A percentile compares a stretch with the other conserved stretches of the same genome.
Evolutionary conservation across 1,140 invertebrate species (phyloP).

Genomic region (Meloidogyne hapla): DNA sequence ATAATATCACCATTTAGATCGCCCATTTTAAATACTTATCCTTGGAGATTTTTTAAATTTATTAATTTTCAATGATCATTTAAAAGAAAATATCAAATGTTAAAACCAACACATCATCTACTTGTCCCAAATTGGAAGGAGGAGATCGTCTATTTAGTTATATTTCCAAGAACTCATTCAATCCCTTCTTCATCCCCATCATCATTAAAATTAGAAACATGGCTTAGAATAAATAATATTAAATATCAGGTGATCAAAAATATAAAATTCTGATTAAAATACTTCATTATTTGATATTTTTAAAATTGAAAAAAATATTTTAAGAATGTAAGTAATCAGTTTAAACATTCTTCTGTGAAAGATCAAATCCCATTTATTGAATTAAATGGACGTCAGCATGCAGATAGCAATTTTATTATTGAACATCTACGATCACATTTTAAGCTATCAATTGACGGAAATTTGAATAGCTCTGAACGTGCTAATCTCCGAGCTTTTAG

Average conservation of each 20-base stretch:
- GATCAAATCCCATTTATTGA: conserved; percentile 83
- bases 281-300: not conserved
- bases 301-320: conserved; percentile 10
- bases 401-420: conserved; percentile 83
- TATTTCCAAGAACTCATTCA: conserved; percentile 79
- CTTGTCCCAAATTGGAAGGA: conserved; percentile 76
- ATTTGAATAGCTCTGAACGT: conserved; percentile 73
- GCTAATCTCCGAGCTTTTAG: conserved; percentile 84
- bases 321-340: conserved; percentile 55
- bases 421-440: conserved; percentile 76
- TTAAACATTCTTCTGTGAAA: conserved; percentile 67
- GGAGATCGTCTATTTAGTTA: conserved; percentile 87
- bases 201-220: conserved; percentile 90
- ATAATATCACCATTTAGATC: no score
- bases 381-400: conserved; percentile 86
- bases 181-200: conserved; percentile 83
- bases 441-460: conserved; percentile 77
- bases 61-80: no score
- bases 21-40: no score
- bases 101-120: conserved; percentile 23
- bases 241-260: conserved; percentile 26
- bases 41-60: no score
- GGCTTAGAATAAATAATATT: conserved; percentile 73
- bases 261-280: not conserved
- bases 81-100: not conserved